Conservation (phyloP, 1,140 invertebrate genomes). For the Drosophila ironensis region DNA sequence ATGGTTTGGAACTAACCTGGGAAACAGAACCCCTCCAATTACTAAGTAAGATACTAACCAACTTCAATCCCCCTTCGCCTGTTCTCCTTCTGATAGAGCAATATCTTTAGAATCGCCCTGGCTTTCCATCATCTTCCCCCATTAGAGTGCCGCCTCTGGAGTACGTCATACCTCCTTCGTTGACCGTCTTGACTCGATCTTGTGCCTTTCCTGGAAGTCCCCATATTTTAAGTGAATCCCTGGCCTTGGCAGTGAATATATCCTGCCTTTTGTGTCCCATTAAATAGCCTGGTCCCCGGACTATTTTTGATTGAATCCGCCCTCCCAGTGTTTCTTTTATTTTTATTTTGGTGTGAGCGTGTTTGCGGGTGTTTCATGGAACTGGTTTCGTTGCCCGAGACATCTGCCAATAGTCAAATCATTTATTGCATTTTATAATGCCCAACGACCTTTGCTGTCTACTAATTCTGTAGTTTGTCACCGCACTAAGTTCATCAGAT, state of each 20-base stretch:
- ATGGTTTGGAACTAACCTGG: background rate
- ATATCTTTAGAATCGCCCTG: constrained; percentile 7
- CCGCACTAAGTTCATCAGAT: no score
- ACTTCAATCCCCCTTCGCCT: constrained; percentile 3
- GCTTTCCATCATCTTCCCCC: constrained; percentile 11
- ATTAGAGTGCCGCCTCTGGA: background rate
- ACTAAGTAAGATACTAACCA: constrained; percentile 28
- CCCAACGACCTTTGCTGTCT: constrained; percentile 50
- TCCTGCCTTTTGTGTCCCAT: no score
- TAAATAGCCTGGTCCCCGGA: constrained; percentile 15
- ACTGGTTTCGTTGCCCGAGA: constrained; percentile 20
- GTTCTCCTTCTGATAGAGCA: constrained; percentile 8
- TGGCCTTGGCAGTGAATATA: no score
- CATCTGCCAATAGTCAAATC: background rate
- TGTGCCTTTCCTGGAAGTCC: no score
- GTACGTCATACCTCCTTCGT: background rate
- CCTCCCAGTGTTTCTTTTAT: no score
- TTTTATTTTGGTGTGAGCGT: background rate
- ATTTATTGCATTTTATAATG: constrained; percentile 23
- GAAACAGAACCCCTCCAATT: background rate
- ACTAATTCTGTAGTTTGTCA: no score
- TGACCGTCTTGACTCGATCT: background rate
- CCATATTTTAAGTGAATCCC: no score
- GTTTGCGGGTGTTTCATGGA: constrained; percentile 1
- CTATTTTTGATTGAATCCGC: constrained; percentile 20